Base-by-base conservation (phyloP, 2,888 invertebrate species). In the Eledone cirrhosa region DNA sequence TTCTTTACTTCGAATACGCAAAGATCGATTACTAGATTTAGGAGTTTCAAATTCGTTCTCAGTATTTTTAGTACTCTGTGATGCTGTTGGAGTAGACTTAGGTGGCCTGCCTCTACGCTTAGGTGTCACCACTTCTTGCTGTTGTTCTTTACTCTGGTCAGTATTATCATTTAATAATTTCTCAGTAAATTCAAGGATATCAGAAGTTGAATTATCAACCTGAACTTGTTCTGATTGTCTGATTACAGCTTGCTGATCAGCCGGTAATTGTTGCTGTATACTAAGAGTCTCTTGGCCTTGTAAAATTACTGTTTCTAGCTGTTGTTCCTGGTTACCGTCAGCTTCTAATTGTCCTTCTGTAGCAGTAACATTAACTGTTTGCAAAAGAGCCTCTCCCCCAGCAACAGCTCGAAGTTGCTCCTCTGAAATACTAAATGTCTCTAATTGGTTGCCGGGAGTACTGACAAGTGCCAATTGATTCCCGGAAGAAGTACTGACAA, bases 81-180 rank as follows among this genome's bases (percentile, higher is more conserved):
- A 3, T 16, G 33, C 29, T 29, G 47, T 19, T 33, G 69, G 69
- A 41, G 41, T 69, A n/a, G 80, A 79, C 47, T 83, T 84, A 24
- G 83, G 80, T 33, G 84, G 82, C 33, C 82, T 80, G 13, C 82
- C 85, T 77, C 81, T 81, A 29, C 82, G 81, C 48, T 76, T 79
- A 22, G 77, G 79, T 41, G 78, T 33, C 72, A 78, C 79, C 33
- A 77, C 77, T 78, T 82, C 82, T 33, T 80, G 77, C 27, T 80
- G 79, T 77, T 82, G 82, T 63, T 75, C 81, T 19, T 22, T 53
- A n/a, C n/a, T n/a, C n/a, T n/a, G n/a, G n/a, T n/a, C n/a, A n/a
- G n/a, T n/a, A n/a, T n/a, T n/a, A n/a, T n/a, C n/a, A n/a, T n/a
- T n/a, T n/a, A n/a, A n/a, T n/a, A n/a, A n/a, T 1, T 41, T 41